Evolutionary conservation across 2,113 vertebrate genomes (phyloP), one percentile per base, ranked within the genome.

Genomic region (Cnemophilus loriae): DNA sequence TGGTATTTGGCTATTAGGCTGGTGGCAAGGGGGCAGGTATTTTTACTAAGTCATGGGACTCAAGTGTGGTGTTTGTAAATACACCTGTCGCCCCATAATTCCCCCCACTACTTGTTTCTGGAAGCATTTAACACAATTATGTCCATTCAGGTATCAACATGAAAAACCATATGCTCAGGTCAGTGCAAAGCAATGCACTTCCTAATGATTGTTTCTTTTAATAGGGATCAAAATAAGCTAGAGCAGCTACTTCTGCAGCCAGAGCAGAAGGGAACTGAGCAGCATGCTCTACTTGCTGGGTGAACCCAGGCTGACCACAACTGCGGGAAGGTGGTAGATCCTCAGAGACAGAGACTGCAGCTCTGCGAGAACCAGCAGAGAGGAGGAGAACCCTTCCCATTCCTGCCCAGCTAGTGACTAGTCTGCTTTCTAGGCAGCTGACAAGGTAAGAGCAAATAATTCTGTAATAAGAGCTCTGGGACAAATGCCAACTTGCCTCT

Each of bases 391-490:
- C 19, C 21, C 24, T 68, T 80, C 52, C 3, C 1, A 26, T 55
- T 80, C 41, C 56, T 41, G 49, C 59, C 23, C 20, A n/a, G 44
- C 35, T 49, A 6, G 49, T 10, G 35, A 23, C 56, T 18, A 20
- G 65, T 55, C n/a, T 91, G 84, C 78, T 93, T 87, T 83, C 70
- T 30, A 95, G 63, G 65, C 46, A 91, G 42, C 60, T 78, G 35
- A 35, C 47, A 88, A 92, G 37, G 92, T 83, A 93, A 47, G 37
- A 92, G 75, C 67, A 94, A 89, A 69, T 53, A 78, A 91, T 75
- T 82, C 64, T 56, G 61, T 68, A 41, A 6, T 37, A 77, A 70
- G 12, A 89, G 47, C 30, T 82, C 47, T 78, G 61, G 89, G 81
- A 78, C 47, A 84, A 87, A 81, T 50, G 90, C 82, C 94, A 90